Base-by-base conservation (phyloP, 2,888 invertebrate genomes). In the Oscheius sp. region DNA sequence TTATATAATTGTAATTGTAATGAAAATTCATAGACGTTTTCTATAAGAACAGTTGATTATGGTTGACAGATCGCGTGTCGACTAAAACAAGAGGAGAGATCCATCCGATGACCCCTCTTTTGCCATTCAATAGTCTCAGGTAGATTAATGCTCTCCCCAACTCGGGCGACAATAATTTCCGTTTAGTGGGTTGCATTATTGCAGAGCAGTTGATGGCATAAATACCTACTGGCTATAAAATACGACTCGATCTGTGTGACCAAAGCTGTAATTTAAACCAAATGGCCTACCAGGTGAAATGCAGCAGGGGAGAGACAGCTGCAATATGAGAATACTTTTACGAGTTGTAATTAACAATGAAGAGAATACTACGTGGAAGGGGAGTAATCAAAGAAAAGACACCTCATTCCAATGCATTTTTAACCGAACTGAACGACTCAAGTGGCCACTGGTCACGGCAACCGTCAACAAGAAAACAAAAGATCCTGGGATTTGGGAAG, bases 81-180 rank as follows among this genome's bases (percentile, higher is more conserved):
- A 61, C 27, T 25, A 61, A 45, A 45, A 42, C 45, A 45, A 45
- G 39, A 37, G 57, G 57, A 25, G 57, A 34, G 57, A 15, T 23
- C 33, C 55, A 34, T 6, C 20, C 34, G n/a, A 15, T 61, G 61
- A 61, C 61, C 61, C 55, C 25, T 45, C 45, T n/a, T n/a, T n/a
- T n/a, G n/a, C 61, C 29, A 57, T 61, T 61, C 61, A 61, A 42
- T 61, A 61, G 61, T 61, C 61, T 61, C 61, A 61, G 61, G 61
- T 61, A 45, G 61, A 61, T 61, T 45, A 61, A 61, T 61, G 61
- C 45, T 45, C 61, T 45, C 61, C 45, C 45, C 61, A 45, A 42
- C 45, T 29, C 42, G 27, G 29, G 61, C 61, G 61, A 61, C 61
- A 61, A 61, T 61, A 61, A 61, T 61, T 61, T 61, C 61, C 61